Base-by-base conservation (phyloP, 1,140 invertebrate genomes). In the Drosophila busckii region DNA sequence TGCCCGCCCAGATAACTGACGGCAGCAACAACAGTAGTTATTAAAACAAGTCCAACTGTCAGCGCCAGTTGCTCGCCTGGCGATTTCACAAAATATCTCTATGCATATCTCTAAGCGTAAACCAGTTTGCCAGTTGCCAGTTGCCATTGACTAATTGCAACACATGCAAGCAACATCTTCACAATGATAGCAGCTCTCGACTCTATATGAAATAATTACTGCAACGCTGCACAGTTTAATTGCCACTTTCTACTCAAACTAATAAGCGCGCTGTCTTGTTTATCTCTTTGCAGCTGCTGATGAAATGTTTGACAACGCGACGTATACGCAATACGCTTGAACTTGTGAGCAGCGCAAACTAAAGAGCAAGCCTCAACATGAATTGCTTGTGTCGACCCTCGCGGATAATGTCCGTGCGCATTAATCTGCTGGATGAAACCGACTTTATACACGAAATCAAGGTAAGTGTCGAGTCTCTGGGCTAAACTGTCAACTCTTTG, bases 401-500 rank as follows among this genome's bases (percentile, higher is more conserved):
- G 50, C 86, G 84, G 63, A 87, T 85, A 45, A 87, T 87, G 71
- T 78, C 86, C 73, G 86, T 87, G 53, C 78, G 86, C 84, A 91
- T 92, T 69, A 89, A 92, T 65, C 89, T 92, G 55, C 88, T 92
- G 67, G 91, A 92, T 78, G 91, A 92, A 80, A 90, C 91, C 66
- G 91, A 92, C 78, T 88, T 92, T 29, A 87, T 91, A 46, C 90
- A 92, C 68, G 91, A 92, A 70, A 89, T 92, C 46, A 88, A 91
- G 87, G 91, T 91, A 67, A 91, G 89, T 89, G 17, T 4, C n/a
- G 19, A 5, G 40, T 4, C 8, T 9, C 16, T 37, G 16, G 15
- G 28, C 17, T n/a, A n/a, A n/a, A n/a, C n/a, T n/a, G n/a, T n/a
- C 3, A 6, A 35, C 29, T 20, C 49, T 53, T 34, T 32, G 23